Base-by-base conservation (phyloP, 2,888 invertebrate genomes). In the Argynnis bischoffii region DNA sequence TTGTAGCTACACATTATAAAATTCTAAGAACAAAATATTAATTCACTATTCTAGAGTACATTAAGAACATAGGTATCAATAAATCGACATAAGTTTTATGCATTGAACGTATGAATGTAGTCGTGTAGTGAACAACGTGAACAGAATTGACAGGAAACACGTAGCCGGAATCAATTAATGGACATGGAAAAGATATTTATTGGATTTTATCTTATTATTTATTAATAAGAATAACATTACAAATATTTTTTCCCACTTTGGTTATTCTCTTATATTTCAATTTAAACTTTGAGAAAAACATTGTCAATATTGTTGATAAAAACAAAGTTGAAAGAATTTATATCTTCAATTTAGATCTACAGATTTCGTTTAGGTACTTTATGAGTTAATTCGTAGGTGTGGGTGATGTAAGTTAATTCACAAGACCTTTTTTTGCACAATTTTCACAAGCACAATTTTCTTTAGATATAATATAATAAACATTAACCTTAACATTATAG, bases 101-200 rank as follows among this genome's bases (percentile, higher is more conserved):
- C 41, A 50, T 16, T 41, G 46, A 48, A 67, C 54, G 55, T 53
- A 66, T 47, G 41, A 21, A 64, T 56, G 59, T 47, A 65, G 59
- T 59, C 57, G 57, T 57, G 35, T 50, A 63, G 47, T 41, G 21
- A 26, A 71, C 65, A 80, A 83, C 81, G 81, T 85, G 86, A 84
- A 80, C 79, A 74, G 78, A 83, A 84, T 88, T 79, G 74, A 84
- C 79, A 80, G 84, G 84, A 82, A 82, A 83, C 79, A 70, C 72
- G 74, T 77, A 60, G 69, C 73, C 67, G 72, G 66, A 71, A 72
- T 67, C 56, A 66, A 66, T 67, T 71, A 65, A 61, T 31, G 53
- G 56, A 50, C 50, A 53, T 57, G 26, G 64, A 60, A 69, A 66
- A 35, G 35, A 50, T n/a, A n/a, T 56, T 51, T 51, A 66, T 47